These are phyloP conservation scores for Notodonta ziczac DNA, from an alignment of 2,888 invertebrate genomes.

Conservation along the genomic window DNA sequence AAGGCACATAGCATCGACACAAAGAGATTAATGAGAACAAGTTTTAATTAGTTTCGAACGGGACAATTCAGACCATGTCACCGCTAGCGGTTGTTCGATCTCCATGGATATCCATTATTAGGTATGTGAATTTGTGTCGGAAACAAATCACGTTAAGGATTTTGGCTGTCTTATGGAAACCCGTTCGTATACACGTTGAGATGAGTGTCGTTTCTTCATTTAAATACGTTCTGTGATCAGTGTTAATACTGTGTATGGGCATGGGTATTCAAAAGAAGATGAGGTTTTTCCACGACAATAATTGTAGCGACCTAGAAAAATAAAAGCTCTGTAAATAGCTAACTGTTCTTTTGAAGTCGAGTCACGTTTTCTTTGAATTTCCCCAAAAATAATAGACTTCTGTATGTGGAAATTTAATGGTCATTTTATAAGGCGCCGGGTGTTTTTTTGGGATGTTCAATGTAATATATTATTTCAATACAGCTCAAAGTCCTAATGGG, in stretches of 20 bases:
- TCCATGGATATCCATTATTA: not conserved
- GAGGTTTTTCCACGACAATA: no score
- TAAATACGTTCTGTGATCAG: no score
- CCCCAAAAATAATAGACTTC: constrained; percentile 1
- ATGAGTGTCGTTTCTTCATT: no score
- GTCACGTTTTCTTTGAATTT: not conserved
- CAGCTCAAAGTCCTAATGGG: not conserved
- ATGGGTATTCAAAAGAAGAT: no score
- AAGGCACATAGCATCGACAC: constrained; percentile 19
- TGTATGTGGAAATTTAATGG: not conserved
- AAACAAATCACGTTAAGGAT: no score
- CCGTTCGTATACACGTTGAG: no score
- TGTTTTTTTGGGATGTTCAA: not conserved
- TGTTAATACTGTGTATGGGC: no score
- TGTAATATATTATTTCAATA: not conserved
- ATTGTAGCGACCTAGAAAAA: no score
- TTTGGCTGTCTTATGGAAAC: no score
- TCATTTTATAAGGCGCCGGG: not conserved
- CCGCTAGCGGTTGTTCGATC: not conserved
- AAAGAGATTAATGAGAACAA: constrained; percentile 62
- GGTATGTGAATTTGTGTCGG: no score
- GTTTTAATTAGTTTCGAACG: constrained; percentile 70
- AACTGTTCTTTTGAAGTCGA: not conserved
- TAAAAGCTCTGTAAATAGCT: no score
- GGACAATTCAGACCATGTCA: constrained; percentile 9